Conservation (phyloP, 2,888 invertebrate species). For the Papilio demoleus region DNA sequence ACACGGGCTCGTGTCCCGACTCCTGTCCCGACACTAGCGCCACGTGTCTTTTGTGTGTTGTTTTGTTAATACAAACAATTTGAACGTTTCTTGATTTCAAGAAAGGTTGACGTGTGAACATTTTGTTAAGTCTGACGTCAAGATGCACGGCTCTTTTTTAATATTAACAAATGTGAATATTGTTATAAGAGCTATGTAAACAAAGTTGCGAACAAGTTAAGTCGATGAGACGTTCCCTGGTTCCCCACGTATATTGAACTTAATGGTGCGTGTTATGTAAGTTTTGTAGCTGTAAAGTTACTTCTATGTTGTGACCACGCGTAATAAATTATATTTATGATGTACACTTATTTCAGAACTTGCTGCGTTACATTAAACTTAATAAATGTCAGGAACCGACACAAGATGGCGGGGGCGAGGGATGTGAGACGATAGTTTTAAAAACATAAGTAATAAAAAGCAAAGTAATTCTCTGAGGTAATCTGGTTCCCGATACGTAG, state of each 20-base stretch:
- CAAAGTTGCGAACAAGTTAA: background rate
- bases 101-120: background rate
- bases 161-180: background rate
- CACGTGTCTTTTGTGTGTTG: conserved; percentile 26
- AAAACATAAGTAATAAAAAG: conserved; percentile 26
- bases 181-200: background rate
- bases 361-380: background rate
- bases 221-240: background rate
- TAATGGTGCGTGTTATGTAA: background rate
- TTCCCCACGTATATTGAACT: background rate
- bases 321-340: background rate
- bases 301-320: background rate
- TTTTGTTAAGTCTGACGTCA: background rate
- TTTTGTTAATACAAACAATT: conserved; percentile 27
- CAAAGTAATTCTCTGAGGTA: conserved; percentile 18
- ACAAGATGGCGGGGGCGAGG: background rate
- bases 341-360: background rate
- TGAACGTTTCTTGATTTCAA: background rate
- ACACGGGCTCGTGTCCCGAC: conserved; percentile 7
- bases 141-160: background rate
- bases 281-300: background rate
- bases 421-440: conserved; percentile 8
- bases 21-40: background rate
- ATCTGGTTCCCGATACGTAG: conserved; percentile 37
- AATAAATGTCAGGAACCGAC: background rate